Evolutionary conservation across 2,888 invertebrate species (phyloP).

Genomic region (Oxycera nigricornis): DNA sequence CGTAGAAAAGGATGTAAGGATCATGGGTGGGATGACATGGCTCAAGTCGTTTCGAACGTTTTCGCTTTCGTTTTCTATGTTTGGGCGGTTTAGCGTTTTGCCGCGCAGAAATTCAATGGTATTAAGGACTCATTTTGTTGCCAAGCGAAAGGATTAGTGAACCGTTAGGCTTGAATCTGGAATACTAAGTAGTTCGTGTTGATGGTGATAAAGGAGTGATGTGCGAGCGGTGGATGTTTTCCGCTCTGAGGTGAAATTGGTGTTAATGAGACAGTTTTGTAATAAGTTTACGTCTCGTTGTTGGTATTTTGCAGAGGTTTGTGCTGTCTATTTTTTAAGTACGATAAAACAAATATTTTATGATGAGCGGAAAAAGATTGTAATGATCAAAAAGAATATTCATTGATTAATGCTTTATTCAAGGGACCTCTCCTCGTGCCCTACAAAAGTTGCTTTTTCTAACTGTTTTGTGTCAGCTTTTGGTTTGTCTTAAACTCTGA

Average conservation of each 20-base stretch:
- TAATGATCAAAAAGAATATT: too few species aligned
- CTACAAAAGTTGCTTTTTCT: too few species aligned
- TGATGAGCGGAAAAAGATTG: too few species aligned
- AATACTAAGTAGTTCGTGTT: slow-evolving; percentile 32
- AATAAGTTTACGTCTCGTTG: neutral
- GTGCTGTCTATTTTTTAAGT: too few species aligned
- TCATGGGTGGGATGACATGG: slow-evolving; percentile 5
- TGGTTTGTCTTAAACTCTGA: too few species aligned
- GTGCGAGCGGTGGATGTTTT: neutral
- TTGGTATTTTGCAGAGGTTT: neutral
- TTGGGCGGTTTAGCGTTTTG: slow-evolving; percentile 28
- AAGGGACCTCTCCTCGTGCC: too few species aligned
- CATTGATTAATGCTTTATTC: too few species aligned
- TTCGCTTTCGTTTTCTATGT: slow-evolving; percentile 20
- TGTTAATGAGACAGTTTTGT: slow-evolving; percentile 21
- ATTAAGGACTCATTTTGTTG: slow-evolving; percentile 26
- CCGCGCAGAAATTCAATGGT: slow-evolving; percentile 35
- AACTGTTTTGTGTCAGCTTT: too few species aligned
- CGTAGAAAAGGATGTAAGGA: neutral
- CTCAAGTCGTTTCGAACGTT: slow-evolving; percentile 2
- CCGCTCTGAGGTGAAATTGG: slow-evolving; percentile 16
- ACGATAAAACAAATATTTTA: too few species aligned
- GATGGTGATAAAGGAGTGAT: neutral
- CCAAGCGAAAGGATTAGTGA: slow-evolving; percentile 33
- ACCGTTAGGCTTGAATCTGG: neutral